phyloP scores from a whole-genome alignment of 1,140 invertebrate genomes.

The Drosophila funebris region DNA sequence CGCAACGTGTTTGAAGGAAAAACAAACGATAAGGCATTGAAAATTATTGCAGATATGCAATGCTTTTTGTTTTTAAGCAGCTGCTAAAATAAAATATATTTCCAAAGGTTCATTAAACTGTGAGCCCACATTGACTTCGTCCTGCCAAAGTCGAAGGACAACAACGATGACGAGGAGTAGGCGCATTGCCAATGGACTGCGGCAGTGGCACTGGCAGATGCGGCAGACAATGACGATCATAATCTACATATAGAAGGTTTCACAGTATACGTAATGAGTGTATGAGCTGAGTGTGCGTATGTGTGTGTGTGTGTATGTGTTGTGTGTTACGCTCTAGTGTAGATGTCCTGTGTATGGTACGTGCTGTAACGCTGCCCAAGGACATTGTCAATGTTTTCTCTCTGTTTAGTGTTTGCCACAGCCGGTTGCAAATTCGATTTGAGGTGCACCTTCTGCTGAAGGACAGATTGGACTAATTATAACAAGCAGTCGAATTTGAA shows the following conservation, averaged over 20 bases:
- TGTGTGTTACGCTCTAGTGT: no score
- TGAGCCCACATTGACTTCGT: neutral
- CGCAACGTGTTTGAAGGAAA: neutral
- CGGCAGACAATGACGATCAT: constrained; percentile 54
- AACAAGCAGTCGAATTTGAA: neutral
- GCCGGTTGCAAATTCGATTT: constrained; percentile 37
- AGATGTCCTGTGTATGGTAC: constrained; percentile 30
- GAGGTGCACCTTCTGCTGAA: constrained; percentile 28
- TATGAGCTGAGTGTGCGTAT: constrained; percentile 9
- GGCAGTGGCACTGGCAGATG: constrained; percentile 22
- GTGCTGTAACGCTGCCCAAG: constrained; percentile 48
- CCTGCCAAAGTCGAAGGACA: constrained; percentile 21
- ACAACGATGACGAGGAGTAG: neutral
- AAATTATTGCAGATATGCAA: neutral
- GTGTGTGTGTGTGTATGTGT: constrained; percentile 1
- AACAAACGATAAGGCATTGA: neutral
- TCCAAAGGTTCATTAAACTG: constrained; percentile 53
- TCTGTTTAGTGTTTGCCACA: constrained; percentile 1
- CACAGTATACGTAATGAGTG: constrained; percentile 21
- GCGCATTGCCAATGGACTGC: constrained; percentile 19
- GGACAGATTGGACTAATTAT: constrained; percentile 45
- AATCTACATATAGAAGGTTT: constrained; percentile 49
- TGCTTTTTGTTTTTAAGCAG: constrained; percentile 2
- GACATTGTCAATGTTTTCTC: constrained; percentile 45
- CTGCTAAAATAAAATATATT: constrained; percentile 34